Conservation (phyloP, 2,113 vertebrate species). For the Salvelinus sp. region DNA sequence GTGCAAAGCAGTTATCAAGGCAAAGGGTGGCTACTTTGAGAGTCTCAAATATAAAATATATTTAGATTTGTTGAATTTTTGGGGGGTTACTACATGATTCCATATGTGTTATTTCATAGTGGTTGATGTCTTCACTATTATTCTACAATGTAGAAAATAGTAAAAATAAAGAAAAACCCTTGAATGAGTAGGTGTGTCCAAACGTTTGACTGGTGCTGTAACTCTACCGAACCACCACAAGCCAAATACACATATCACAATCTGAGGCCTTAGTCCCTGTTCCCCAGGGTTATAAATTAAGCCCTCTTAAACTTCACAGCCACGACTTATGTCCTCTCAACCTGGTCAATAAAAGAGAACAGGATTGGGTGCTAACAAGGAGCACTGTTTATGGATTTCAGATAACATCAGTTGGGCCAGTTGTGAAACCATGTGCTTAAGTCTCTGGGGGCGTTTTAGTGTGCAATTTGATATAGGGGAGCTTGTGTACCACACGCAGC, state of each 20-base stretch:
- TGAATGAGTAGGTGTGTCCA: conserved; percentile 1
- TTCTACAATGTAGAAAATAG: no score
- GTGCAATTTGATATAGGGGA: conserved; percentile 25
- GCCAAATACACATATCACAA: conserved; percentile 36
- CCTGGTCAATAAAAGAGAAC: conserved; percentile 38
- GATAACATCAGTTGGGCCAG: conserved; percentile 37
- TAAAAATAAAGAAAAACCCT: no score
- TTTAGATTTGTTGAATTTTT: no score
- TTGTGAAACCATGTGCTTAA: conserved; percentile 13
- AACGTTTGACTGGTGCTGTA: conserved; percentile 27
- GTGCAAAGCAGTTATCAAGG: no score
- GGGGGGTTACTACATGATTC: no score
- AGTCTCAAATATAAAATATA: no score
- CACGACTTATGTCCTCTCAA: conserved; percentile 37
- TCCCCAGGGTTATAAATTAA: conserved; percentile 41
- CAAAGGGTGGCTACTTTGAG: no score
- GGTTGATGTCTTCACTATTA: no score
- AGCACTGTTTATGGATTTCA: conserved; percentile 48
- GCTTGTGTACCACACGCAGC: background rate
- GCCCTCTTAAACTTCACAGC: conserved; percentile 39
- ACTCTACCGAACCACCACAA: conserved; percentile 28
- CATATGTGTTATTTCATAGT: no score
- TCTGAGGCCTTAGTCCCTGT: conserved; percentile 20
- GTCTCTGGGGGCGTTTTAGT: conserved; percentile 31
- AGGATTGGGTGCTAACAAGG: conserved; percentile 60